Percentiles rank a stretch among this genome's conserved stretches.
These are phyloP conservation scores for Delphinus delphis DNA, from an alignment of 2,113 vertebrate genomes.

Conservation along the genomic window DNA sequence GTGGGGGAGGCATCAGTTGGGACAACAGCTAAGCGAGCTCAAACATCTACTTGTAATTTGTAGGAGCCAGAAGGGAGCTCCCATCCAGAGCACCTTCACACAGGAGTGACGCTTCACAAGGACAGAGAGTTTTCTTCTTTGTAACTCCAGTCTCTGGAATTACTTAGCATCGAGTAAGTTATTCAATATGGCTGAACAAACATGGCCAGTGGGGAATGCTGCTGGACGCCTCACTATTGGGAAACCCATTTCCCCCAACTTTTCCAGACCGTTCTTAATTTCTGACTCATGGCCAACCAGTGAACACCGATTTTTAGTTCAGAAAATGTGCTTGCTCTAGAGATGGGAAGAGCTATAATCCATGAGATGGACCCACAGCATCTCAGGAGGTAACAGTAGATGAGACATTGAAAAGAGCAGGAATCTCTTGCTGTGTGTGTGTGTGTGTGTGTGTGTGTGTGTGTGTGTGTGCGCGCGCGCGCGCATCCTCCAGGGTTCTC, in stretches of 20 bases:
- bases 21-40: not conserved
- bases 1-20: not conserved
- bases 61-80: not conserved
- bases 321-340: not conserved
- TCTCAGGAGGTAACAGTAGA: not conserved
- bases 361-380: not conserved
- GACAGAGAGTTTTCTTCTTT: not conserved
- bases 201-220: not conserved
- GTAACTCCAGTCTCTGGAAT: not conserved
- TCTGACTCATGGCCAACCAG: not conserved
- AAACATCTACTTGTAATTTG: not conserved
- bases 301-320: not conserved
- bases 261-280: not conserved
- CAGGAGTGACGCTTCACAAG: fast-evolving
- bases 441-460: not conserved
- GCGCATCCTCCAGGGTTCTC: not conserved
- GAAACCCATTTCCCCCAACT: not conserved
- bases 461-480: fast-evolving
- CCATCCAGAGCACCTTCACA: not conserved
- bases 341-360: not conserved
- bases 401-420: not conserved
- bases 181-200: not conserved
- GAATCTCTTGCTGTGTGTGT: not conserved
- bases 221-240: not conserved
- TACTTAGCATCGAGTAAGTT: not conserved